A percentile compares a stretch with the other conserved stretches of the same genome.
These are phyloP conservation scores for Garrulus glandarius DNA, from an alignment of 2,797 vertebrate species.

Conservation along the genomic window DNA sequence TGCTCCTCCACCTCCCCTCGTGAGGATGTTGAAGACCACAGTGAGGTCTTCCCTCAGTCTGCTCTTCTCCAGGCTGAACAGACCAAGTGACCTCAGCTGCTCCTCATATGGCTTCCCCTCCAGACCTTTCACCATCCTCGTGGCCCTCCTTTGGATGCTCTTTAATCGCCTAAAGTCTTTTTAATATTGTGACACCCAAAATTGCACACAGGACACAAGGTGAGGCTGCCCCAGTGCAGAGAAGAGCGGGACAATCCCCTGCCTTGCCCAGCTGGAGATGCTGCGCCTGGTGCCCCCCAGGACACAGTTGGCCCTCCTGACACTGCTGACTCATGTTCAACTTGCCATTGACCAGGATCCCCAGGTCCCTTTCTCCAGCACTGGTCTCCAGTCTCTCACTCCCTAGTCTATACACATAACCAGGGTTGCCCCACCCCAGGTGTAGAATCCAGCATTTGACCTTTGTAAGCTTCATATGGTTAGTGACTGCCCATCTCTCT, in stretches of 20 bases:
- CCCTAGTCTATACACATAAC: not conserved
- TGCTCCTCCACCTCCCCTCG: not conserved
- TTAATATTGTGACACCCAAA: not conserved
- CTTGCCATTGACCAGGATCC: rapidly evolving
- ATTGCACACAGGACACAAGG: rapidly evolving
- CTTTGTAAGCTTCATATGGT: not conserved
- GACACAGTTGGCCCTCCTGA: rapidly evolving
- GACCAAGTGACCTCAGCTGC: not conserved
- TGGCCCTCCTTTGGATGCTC: not conserved
- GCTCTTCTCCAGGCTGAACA: not conserved
- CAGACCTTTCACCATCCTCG: not conserved
- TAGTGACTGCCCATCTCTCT: not conserved
- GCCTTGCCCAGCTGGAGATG: rapidly evolving
- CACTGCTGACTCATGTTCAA: not conserved
- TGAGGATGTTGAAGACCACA: not conserved
- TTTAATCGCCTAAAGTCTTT: not conserved
- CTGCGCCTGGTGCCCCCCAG: not conserved
- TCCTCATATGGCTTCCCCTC: rapidly evolving
- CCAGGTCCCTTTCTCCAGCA: not conserved
- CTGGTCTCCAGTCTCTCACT: not conserved
- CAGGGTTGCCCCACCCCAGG: not conserved
- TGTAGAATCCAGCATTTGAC: not conserved
- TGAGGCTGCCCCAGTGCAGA: rapidly evolving
- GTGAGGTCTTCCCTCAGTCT: not conserved
- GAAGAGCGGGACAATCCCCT: rapidly evolving